A percentile compares a stretch with the other conserved stretches of the same genome.
These are phyloP conservation scores for Lasiurus borealis DNA, from an alignment of 2,113 vertebrate genomes.

Conservation along the genomic window DNA sequence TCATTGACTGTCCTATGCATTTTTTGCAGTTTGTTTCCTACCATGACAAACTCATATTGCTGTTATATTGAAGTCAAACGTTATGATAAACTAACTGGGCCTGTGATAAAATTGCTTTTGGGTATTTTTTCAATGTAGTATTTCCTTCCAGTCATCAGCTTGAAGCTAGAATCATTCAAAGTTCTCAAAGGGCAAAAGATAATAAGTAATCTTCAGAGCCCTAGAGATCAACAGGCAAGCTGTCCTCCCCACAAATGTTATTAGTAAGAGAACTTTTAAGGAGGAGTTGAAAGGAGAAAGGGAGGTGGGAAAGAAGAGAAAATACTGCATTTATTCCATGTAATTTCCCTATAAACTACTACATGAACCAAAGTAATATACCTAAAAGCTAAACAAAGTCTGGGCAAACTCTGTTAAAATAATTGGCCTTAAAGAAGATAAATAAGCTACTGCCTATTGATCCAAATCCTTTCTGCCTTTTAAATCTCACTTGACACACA, in stretches of 20 bases:
- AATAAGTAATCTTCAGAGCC: constrained; percentile 33
- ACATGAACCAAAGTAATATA: not conserved
- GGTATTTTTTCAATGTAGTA: not conserved
- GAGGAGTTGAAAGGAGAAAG: not conserved
- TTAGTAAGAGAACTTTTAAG: not conserved
- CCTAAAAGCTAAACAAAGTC: constrained; percentile 53
- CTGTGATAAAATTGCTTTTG: not conserved
- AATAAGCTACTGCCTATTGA: constrained; percentile 62
- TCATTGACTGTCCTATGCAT: not conserved
- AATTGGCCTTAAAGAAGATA: constrained; percentile 29
- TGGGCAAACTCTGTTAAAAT: not conserved
- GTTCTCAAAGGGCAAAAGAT: constrained; percentile 35
- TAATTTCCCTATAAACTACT: not conserved
- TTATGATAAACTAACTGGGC: not conserved
- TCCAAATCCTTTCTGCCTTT: constrained; percentile 17
- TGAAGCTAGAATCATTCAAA: constrained; percentile 48
- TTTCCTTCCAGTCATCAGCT: constrained; percentile 48
- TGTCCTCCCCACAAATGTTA: not conserved
- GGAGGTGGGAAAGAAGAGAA: not conserved
- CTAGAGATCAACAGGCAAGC: not conserved
- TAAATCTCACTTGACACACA: constrained; percentile 37
- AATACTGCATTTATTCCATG: not conserved
- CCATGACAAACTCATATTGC: not conserved
- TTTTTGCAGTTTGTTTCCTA: not conserved
- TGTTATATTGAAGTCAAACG: not conserved